phyloP scores from a whole-genome alignment of 1,140 invertebrate species.

The Drosophila malerkotliana region DNA sequence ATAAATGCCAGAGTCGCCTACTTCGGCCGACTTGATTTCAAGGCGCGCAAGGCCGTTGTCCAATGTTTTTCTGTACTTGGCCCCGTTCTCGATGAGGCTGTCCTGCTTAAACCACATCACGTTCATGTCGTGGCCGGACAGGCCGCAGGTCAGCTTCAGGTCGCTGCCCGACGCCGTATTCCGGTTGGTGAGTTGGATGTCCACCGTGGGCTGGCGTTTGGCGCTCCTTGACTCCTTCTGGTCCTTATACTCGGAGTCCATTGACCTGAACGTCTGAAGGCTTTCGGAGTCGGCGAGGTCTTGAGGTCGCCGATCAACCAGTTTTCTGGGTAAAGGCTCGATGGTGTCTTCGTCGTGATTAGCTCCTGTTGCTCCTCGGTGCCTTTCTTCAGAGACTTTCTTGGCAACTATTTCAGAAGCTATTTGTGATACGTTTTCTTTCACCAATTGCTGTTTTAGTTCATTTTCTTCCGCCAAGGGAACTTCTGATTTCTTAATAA shows the following conservation, averaged over 20 bases:
- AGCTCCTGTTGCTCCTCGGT: background rate
- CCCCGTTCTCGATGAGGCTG: conserved; percentile 70
- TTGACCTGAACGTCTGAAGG: conserved; percentile 40
- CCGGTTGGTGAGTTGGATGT: conserved; percentile 90
- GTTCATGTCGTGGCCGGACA: conserved; percentile 91
- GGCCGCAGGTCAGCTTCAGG: conserved; percentile 92
- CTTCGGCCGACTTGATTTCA: conserved; percentile 84
- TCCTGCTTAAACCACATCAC: conserved; percentile 94
- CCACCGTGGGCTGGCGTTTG: conserved; percentile 91
- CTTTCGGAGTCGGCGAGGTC: conserved; percentile 23
- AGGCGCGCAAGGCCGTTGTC: conserved; percentile 88
- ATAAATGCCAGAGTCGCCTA: conserved; percentile 79
- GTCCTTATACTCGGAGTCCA: conserved; percentile 71
- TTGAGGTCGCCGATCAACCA: conserved; percentile 1
- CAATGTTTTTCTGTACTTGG: conserved; percentile 76
- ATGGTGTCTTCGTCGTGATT: background rate
- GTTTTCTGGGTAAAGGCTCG: background rate
- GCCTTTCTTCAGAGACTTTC: background rate
- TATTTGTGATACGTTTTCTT: background rate
- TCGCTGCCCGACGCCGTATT: conserved; percentile 89
- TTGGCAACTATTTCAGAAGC: background rate
- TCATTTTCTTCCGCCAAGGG: background rate
- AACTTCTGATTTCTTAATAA: too few species aligned
- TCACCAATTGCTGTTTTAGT: background rate
- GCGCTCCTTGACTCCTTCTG: conserved; percentile 75